Evolutionary conservation across 2,888 invertebrate genomes (phyloP), one percentile per base, ranked within the genome.

Genomic region (Acleris literana): DNA sequence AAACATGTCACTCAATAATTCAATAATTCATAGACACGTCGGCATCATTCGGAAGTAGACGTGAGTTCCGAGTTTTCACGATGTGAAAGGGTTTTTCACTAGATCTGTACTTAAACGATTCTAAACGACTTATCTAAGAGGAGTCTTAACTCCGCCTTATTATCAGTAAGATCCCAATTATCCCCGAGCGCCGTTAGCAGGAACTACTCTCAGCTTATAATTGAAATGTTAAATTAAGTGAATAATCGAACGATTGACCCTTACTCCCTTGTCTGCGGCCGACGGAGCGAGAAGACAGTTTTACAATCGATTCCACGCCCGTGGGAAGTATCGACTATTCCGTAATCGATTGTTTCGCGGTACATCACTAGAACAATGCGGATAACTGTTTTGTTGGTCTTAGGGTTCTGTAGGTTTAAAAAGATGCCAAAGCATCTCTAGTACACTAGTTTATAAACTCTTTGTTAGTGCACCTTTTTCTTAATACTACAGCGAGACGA

Each of bases 291-390:
- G 72, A 75, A 74, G 73, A 71, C 72, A 72, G 74, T 76, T 75
- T 58, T 70, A 69, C 69, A 62, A 80, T 79, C 77, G 78, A 78
- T 79, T 78, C 74, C 70, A 73, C 74, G 72, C 69, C 71, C 78
- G 78, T 80, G 80, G 76, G 81, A 79, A 79, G 57, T 70, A 68
- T 71, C 64, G 70, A 63, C 56, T 71, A 73, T 69, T 69, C 57
- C 69, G 66, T 70, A 71, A 72, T 72, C 71, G 68, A 64, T 69
- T 69, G 64, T 68, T 68, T 68, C 55, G 57, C 51, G 68, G 69
- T 74, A 76, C 75, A 75, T 46, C 57, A 46, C 73, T 72, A 72
- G 63, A 60, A 69, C 74, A 75, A 76, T 76, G 39, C 49, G 49
- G 46, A 6, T n/a, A 53, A 33, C 33, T 33, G 33, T 33, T 7